Conservation (phyloP, 2,888 invertebrate species). For the Operophtera brumata region DNA sequence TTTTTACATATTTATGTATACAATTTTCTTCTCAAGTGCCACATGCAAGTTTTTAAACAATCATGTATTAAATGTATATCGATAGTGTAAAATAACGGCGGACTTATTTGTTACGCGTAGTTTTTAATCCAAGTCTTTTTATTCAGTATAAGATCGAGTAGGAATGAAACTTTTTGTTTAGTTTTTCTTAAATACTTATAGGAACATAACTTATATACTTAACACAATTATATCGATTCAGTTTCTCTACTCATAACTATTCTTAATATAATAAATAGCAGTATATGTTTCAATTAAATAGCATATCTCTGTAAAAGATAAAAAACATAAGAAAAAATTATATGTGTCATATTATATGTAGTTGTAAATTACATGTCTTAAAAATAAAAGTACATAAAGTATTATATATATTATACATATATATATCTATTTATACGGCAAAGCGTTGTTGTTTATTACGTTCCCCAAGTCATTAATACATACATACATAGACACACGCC, state of each 20-base stretch:
- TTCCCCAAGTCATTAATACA: background rate
- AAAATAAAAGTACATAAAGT: constrained; percentile 8
- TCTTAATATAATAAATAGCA: constrained; percentile 1
- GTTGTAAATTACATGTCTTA: background rate
- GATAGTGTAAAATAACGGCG: background rate
- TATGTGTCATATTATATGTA: constrained; percentile 3
- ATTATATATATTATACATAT: constrained; percentile 1
- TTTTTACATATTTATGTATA: constrained; percentile 6
- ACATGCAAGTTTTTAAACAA: constrained; percentile 1
- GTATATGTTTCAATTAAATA: constrained; percentile 9
- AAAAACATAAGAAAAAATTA: background rate
- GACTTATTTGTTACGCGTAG: too few species aligned
- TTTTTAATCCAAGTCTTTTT: too few species aligned
- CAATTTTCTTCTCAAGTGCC: constrained; percentile 11
- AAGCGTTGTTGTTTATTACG: constrained; percentile 4
- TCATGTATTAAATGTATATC: constrained; percentile 6
- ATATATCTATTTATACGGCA: constrained; percentile 11
- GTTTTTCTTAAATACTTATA: too few species aligned
- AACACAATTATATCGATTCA: background rate
- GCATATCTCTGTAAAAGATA: background rate
- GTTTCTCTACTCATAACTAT: background rate
- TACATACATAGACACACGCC: too few species aligned
- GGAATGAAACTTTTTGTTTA: too few species aligned
- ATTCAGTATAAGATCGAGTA: too few species aligned
- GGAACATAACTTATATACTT: too few species aligned